A percentile compares a stretch with the other conserved stretches of the same genome.
phyloP scores from a whole-genome alignment of 2,113 vertebrate genomes.

The Canis aureus region DNA sequence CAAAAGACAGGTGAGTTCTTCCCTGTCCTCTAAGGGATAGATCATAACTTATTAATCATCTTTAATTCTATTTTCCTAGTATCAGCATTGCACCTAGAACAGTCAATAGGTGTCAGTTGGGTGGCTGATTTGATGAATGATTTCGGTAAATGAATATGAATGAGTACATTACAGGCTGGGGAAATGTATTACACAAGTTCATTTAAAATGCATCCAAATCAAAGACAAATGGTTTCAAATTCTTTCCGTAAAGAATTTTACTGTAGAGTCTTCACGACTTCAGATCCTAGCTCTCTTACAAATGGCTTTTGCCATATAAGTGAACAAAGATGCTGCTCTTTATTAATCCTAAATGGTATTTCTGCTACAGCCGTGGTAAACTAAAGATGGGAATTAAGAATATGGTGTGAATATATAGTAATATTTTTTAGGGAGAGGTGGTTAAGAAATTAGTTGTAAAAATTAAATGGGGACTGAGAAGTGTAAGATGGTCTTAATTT shows the following conservation, averaged over 20 bases:
- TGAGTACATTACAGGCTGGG: background rate
- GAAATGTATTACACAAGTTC: background rate
- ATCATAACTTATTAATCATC: background rate
- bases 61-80: background rate
- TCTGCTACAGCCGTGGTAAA: background rate
- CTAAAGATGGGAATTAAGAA: background rate
- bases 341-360: background rate
- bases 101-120: background rate
- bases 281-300: background rate
- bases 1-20: background rate
- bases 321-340: background rate
- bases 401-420: background rate
- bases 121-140: background rate
- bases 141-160: background rate
- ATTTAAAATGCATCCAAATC: background rate
- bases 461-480: background rate
- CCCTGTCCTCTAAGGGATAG: background rate
- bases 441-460: constrained; percentile 14
- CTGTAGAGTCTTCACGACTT: background rate
- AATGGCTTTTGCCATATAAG: background rate
- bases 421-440: background rate
- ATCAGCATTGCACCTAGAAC: background rate
- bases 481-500: background rate
- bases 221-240: constrained; percentile 43
- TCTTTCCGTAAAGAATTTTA: constrained; percentile 12